A percentile compares a stretch with the other conserved stretches of the same genome.
Evolutionary conservation across 2,888 invertebrate genomes (phyloP).

Genomic region (Electrophaes corylata): DNA sequence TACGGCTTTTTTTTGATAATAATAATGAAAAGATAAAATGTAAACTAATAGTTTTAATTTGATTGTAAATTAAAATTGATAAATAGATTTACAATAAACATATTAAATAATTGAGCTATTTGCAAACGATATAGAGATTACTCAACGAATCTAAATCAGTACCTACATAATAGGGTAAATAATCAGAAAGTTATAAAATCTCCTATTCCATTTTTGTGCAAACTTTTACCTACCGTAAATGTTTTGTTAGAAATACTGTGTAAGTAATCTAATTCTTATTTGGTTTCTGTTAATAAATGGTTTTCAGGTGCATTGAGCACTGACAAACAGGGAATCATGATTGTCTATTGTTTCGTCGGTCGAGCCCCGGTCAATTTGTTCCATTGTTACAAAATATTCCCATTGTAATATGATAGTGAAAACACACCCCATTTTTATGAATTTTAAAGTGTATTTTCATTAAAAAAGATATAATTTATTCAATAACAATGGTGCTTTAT

Average conservation of each 20-base stretch:
- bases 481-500: slow-evolving; percentile 27
- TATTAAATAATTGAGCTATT: no score
- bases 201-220: not conserved
- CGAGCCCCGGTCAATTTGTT: slow-evolving; percentile 70
- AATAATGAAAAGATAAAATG: no score
- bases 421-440: slow-evolving; percentile 39
- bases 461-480: slow-evolving; percentile 32
- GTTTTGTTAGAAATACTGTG: not conserved
- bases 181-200: no score
- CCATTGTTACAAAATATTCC: slow-evolving; percentile 76
- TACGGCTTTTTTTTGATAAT: no score
- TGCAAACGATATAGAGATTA: no score
- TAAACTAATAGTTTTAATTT: no score
- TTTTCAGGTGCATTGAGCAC: slow-evolving; percentile 55
- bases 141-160: no score
- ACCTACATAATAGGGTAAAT: no score
- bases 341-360: slow-evolving; percentile 68
- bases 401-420: slow-evolving; percentile 64
- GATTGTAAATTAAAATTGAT: no score
- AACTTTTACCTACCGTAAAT: no score
- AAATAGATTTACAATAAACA: no score
- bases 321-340: slow-evolving; percentile 73
- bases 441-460: slow-evolving; percentile 33
- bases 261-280: slow-evolving; percentile 47
- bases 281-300: slow-evolving; percentile 62